A percentile compares a stretch with the other conserved stretches of the same genome.
phyloP scores from a whole-genome alignment of 2,888 invertebrate genomes.

The Bhutanitis thaidina region DNA sequence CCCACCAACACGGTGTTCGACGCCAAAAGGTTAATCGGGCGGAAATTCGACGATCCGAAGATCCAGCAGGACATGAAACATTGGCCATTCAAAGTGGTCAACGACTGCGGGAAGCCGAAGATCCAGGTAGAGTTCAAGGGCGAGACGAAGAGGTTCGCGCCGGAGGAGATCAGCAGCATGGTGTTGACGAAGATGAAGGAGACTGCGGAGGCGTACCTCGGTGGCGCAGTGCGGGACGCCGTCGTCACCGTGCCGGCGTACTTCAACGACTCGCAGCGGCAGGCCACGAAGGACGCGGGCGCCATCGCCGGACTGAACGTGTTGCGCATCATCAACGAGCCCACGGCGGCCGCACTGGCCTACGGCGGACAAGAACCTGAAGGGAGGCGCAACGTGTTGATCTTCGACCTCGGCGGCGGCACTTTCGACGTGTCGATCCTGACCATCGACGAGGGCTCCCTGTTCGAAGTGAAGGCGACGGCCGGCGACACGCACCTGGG shows the following conservation, averaged over 20 bases:
- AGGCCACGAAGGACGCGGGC: constrained; percentile 92
- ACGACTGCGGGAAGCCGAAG: constrained; percentile 83
- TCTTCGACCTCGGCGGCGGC: constrained; percentile 83
- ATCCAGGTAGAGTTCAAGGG: constrained; percentile 84
- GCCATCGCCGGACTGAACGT: constrained; percentile 88
- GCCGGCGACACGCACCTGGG: constrained; percentile 90
- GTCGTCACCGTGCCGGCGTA: constrained; percentile 91
- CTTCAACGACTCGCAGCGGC: constrained; percentile 86
- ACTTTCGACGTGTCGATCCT: constrained; percentile 92
- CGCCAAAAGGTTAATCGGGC: constrained; percentile 90
- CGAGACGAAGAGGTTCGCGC: constrained; percentile 82
- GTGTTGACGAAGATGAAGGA: constrained; percentile 79
- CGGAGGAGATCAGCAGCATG: constrained; percentile 87
- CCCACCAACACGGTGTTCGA: constrained; percentile 87
- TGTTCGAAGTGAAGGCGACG: constrained; percentile 89
- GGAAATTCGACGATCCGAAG: constrained; percentile 86
- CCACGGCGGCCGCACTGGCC: constrained; percentile 86
- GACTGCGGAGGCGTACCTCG: constrained; percentile 86
- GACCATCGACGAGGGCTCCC: constrained; percentile 88
- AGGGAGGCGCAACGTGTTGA: constrained; percentile 82
- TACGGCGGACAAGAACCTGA: constrained; percentile 85
- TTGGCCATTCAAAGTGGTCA: constrained; percentile 89
- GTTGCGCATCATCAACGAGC: constrained; percentile 90
- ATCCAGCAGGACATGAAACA: constrained; percentile 90
- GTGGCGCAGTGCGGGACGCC: constrained; percentile 83